A percentile compares a stretch with the other conserved stretches of the same genome.
Evolutionary conservation across 2,797 vertebrate genomes (phyloP).

Genomic region (Mionectes olivaceus): DNA sequence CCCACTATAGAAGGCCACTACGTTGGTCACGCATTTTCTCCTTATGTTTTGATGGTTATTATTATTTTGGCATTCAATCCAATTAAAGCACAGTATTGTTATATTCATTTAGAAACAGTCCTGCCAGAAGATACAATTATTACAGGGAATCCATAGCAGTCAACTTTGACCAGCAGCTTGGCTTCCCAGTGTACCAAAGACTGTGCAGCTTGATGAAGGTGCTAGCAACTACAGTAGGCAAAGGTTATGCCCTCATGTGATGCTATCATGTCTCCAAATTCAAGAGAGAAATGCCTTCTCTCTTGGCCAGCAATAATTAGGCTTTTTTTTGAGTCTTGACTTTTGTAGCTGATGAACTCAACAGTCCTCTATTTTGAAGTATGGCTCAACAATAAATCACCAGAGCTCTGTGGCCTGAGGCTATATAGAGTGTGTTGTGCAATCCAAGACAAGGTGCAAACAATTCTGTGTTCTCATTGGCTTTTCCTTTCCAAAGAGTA

Average conservation of each 20-base stretch:
- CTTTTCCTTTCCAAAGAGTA: neutral
- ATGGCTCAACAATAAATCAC: neutral
- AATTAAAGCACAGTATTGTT: too few species aligned
- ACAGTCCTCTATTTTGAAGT: neutral
- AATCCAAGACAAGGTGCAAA: neutral
- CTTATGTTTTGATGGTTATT: too few species aligned
- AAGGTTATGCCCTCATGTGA: neutral
- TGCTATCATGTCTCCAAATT: neutral
- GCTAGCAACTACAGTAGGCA: neutral
- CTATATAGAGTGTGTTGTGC: neutral
- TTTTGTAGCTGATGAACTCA: neutral
- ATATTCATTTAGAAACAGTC: too few species aligned
- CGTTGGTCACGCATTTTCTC: too few species aligned
- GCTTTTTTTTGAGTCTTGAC: neutral
- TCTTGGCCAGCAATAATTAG: neutral
- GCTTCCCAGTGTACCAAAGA: neutral
- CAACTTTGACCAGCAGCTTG: neutral
- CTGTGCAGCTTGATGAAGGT: neutral
- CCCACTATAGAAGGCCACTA: too few species aligned
- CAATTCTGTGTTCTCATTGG: neutral
- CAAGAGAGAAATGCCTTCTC: neutral
- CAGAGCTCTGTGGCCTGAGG: neutral
- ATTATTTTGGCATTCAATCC: too few species aligned
- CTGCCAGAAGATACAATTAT: too few species aligned
- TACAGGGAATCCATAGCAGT: neutral